Percentiles rank a stretch among this genome's conserved stretches.
Conservation (phyloP, 2,113 vertebrate genomes). For the Pelmatolapia mariae region DNA sequence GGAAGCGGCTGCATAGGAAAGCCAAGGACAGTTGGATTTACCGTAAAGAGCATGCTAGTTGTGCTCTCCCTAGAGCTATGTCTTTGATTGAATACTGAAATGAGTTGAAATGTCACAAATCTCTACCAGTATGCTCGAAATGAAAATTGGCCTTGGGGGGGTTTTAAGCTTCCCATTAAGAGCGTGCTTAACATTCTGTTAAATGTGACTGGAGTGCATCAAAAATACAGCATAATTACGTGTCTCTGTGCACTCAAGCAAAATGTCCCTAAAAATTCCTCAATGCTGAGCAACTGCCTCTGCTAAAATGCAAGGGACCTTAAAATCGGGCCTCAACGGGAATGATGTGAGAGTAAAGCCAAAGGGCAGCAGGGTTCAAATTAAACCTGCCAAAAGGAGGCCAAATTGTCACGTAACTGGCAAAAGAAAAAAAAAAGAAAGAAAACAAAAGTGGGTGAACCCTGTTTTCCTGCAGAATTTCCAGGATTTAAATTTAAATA, state of each 20-base stretch:
- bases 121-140: conserved; percentile 40
- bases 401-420: neutral
- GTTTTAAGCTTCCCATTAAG: conserved; percentile 57
- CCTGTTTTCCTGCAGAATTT: neutral
- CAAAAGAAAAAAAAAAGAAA: neutral
- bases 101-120: conserved; percentile 67
- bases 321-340: neutral
- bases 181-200: conserved; percentile 56
- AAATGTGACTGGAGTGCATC: conserved; percentile 57
- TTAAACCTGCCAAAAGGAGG: neutral
- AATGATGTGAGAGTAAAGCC: neutral
- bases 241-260: conserved; percentile 34
- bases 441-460: neutral
- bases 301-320: neutral
- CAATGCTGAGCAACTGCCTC: neutral
- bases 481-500: neutral
- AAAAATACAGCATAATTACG: conserved; percentile 50
- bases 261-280: conserved; percentile 31
- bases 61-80: conserved; percentile 55
- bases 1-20: conserved; percentile 24
- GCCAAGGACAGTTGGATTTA: conserved; percentile 63
- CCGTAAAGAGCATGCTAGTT: conserved; percentile 49
- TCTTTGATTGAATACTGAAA: conserved; percentile 67
- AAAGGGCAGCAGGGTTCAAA: neutral
- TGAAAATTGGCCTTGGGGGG: conserved; percentile 62